A percentile compares a stretch with the other conserved stretches of the same genome.
Evolutionary conservation across 2,113 vertebrate genomes (phyloP).

Genomic region (Micromys minutus): DNA sequence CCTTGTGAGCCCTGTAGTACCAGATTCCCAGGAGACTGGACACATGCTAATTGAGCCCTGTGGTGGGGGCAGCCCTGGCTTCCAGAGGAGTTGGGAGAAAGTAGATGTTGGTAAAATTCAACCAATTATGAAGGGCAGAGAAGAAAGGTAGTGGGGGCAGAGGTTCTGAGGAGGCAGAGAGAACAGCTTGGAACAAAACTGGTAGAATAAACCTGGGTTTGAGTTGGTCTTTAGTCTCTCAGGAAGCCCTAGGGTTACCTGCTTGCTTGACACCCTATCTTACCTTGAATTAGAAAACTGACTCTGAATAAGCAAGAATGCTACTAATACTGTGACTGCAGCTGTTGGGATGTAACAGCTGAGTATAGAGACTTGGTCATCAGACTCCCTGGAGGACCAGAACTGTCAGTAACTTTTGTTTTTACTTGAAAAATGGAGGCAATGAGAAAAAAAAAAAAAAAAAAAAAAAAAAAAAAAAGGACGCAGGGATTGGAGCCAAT

Average conservation of each 20-base stretch:
- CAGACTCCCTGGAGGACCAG: background rate
- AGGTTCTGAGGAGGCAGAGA: background rate
- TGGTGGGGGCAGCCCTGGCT: too few species aligned
- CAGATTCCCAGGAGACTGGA: background rate
- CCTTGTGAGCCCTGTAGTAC: too few species aligned
- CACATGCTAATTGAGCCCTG: accelerated
- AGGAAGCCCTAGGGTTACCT: background rate
- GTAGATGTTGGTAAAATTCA: background rate
- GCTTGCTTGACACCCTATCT: background rate
- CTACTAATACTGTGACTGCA: background rate
- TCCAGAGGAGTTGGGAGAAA: background rate
- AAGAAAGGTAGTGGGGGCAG: background rate
- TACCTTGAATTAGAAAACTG: background rate
- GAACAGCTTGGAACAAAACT: background rate
- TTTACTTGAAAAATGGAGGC: background rate
- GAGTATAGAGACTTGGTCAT: background rate
- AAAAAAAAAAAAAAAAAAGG: too few species aligned
- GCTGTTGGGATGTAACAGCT: background rate
- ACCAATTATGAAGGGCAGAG: background rate
- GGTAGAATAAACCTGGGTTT: background rate
- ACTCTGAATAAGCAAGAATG: background rate
- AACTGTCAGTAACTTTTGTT: background rate
- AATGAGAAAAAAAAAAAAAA: too few species aligned
- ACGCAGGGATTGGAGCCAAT: background rate
- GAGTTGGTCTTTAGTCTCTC: background rate